Evolutionary conservation across 2,797 vertebrate species (phyloP).

Genomic region (Petrocephalus sullivani): DNA sequence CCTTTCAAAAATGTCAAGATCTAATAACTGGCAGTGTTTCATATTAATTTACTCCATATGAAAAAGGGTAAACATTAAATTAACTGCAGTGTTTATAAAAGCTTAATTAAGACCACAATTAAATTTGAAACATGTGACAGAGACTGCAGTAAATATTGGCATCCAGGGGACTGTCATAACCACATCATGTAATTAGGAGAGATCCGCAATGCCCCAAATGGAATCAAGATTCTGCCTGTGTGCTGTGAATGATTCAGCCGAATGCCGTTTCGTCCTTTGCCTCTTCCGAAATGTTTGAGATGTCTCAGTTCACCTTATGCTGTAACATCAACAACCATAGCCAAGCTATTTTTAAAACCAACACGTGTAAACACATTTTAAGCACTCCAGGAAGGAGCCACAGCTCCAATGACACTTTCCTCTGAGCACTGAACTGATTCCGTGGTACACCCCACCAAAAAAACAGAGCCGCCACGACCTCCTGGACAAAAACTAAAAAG

Average conservation of each 20-base stretch:
- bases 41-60: neutral
- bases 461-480: neutral
- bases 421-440: neutral
- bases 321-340: neutral
- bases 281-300: neutral
- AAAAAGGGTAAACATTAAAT: neutral
- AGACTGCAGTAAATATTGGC: neutral
- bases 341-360: neutral
- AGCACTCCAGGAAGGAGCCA: neutral
- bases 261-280: neutral
- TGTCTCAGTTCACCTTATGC: neutral
- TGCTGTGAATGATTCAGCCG: neutral
- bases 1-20: neutral
- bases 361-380: neutral
- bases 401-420: neutral
- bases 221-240: neutral
- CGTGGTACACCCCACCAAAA: neutral
- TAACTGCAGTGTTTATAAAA: neutral
- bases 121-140: conserved; percentile 2
- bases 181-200: neutral
- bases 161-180: neutral
- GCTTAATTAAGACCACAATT: neutral
- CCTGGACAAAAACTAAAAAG: neutral
- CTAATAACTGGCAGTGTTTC: neutral
- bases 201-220: neutral